phyloP scores from a whole-genome alignment of 2,797 vertebrate species.

The Tadarida brasiliensis region DNA sequence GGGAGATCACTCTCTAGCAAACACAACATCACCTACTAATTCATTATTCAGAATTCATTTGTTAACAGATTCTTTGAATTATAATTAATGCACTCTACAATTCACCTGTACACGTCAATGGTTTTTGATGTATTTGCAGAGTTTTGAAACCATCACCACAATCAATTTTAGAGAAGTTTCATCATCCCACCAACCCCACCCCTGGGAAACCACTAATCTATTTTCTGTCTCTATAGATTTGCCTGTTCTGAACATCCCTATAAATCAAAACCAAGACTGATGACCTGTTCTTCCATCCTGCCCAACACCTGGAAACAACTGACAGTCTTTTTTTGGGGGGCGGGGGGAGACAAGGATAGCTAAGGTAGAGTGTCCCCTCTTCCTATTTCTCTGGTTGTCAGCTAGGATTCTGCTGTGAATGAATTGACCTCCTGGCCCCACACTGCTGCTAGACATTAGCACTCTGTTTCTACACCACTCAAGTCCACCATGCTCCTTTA shows the following conservation, averaged over 20 bases:
- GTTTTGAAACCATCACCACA: background rate
- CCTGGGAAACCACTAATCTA: background rate
- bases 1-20: background rate
- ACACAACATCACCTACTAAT: background rate
- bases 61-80: slow-evolving; percentile 1
- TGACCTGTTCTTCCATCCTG: background rate
- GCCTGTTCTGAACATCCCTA: background rate
- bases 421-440: background rate
- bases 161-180: background rate
- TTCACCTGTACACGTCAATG: background rate
- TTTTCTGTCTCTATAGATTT: background rate
- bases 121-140: background rate
- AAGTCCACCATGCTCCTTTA: background rate
- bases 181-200: background rate
- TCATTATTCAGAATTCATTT: background rate
- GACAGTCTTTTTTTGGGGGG: background rate
- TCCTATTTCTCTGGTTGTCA: background rate
- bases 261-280: background rate
- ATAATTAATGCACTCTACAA: background rate
- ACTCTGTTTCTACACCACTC: background rate
- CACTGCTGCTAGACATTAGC: fast-evolving
- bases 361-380: fast-evolving
- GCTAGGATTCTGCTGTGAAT: background rate
- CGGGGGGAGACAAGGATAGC: background rate
- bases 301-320: background rate